Base-by-base conservation (phyloP, 2,113 vertebrate genomes). In the Nothoprocta pentlandii region DNA sequence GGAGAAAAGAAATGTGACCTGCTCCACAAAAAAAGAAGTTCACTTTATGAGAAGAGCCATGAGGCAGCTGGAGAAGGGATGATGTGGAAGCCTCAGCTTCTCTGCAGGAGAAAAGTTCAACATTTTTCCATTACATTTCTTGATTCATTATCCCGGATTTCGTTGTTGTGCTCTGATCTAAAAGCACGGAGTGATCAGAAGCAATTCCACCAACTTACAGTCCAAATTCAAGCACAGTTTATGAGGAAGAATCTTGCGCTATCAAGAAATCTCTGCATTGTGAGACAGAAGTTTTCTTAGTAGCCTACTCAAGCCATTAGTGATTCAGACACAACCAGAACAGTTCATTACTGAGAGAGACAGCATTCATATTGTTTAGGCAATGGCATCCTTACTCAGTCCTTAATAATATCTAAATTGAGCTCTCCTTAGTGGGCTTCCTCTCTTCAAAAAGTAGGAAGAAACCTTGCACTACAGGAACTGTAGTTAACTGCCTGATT, bases 341-440 rank as follows among this genome's bases (percentile, higher is more conserved):
- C 12, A 70, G 90, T 92, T 94, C 92, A 96, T 96, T 95, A 92
- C 87, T 71, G 39, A 87, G 54, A 90, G 92, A 96, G 87, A 95
- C 85, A 94, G 58, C 70, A 75, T 85, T 81, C 49, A 49, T 80
- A 70, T 56, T 90, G 69, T 93, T 96, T 61, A 79, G 94, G 82
- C 17, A 1, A 90, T 90, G 87, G 88, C 92, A 94, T 90, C 90
- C 80, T 93, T 92, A 68, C 41, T 87, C 93, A 85, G 85, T 30
- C 81, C 90, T 94, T 97, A 95, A 91, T 95, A 94, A 96, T 77
- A 82, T 76, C 89, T 79, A 94, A 89, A 88, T 81, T 94, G 93
- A 95, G 92, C 90, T 92, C 85, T 88, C 91, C 94, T 95, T 95
- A 91, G 93, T 88, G 70, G 81, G 85, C 92, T 96, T 69, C 90